Conservation (phyloP, 2,797 vertebrate species). For the Thunnus albacares region DNA sequence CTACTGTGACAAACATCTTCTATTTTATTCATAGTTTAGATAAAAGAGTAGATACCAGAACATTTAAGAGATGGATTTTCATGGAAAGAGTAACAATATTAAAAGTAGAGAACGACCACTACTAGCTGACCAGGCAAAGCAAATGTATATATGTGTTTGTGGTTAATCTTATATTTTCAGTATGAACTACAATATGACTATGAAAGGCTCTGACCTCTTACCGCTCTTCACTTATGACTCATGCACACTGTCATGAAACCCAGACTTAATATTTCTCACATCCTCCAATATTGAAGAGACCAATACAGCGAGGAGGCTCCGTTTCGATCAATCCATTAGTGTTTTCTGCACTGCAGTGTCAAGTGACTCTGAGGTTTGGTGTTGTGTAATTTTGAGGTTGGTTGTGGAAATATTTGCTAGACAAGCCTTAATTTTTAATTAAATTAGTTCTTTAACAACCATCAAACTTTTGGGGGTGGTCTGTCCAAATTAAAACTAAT, state of each 20-base stretch:
- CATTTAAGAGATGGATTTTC: background rate
- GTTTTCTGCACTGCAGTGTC: too few relatives aligned
- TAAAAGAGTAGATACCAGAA: background rate
- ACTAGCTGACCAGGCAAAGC: slow-evolving; percentile 19
- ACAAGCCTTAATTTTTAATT: background rate
- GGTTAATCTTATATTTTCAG: slow-evolving; percentile 68
- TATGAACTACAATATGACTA: slow-evolving; percentile 61
- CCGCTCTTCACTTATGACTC: slow-evolving; percentile 82
- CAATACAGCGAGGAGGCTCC: background rate
- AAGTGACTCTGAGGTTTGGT: background rate
- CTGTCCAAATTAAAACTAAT: too few relatives aligned
- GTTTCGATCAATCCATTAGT: background rate
- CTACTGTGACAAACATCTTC: background rate
- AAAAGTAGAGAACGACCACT: background rate
- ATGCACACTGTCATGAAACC: slow-evolving; percentile 69
- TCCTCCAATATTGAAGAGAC: slow-evolving; percentile 69
- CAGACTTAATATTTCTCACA: slow-evolving; percentile 79
- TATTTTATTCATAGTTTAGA: background rate
- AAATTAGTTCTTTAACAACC: background rate
- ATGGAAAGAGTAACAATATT: background rate
- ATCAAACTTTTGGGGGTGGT: background rate
- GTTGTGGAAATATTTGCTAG: too few relatives aligned
- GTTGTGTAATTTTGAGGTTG: background rate
- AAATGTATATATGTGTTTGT: slow-evolving; percentile 44
- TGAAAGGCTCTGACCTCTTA: slow-evolving; percentile 75